Evolutionary conservation across 1,140 invertebrate species (phyloP), one percentile per base, ranked within the genome.

Genomic region (Paralvinella palmiformis): DNA sequence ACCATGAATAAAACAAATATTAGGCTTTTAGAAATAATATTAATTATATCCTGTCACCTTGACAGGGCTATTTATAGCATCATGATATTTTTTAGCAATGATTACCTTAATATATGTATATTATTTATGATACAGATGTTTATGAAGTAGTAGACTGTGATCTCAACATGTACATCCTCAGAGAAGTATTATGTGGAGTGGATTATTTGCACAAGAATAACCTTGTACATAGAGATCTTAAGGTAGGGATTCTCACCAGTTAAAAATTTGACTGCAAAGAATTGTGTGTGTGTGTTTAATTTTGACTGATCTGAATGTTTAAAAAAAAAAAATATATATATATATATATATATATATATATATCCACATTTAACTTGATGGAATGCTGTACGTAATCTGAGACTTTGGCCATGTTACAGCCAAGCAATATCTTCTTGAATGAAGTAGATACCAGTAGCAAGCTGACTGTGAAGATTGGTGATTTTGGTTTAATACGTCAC

Each of bases 331-430:
- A n/a, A n/a, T n/a, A n/a, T n/a, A n/a, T n/a, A n/a, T n/a, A n/a
- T n/a, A n/a, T n/a, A n/a, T n/a, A n/a, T n/a, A n/a, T n/a, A 3
- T 69, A 69, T 31, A 70, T 41, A 36, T 67, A 62, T 68, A 32
- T 31, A 56, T n/a, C n/a, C n/a, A n/a, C n/a, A n/a, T n/a, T n/a
- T n/a, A n/a, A n/a, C n/a, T n/a, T n/a, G n/a, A n/a, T n/a, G n/a
- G n/a, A n/a, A n/a, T n/a, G n/a, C n/a, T n/a, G n/a, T n/a, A n/a
- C n/a, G n/a, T n/a, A n/a, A n/a, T n/a, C n/a, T n/a, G n/a, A n/a
- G n/a, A n/a, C n/a, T n/a, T n/a, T n/a, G n/a, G n/a, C n/a, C n/a
- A n/a, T n/a, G n/a, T 52, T 52, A 27, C 48, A 52, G 48, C 48
- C 48, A 7, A 52, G 31, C 24, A 52, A 52, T 29, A 52, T 52